Base-by-base conservation (phyloP, 2,888 invertebrate genomes). In the Rhagonycha lutea region DNA sequence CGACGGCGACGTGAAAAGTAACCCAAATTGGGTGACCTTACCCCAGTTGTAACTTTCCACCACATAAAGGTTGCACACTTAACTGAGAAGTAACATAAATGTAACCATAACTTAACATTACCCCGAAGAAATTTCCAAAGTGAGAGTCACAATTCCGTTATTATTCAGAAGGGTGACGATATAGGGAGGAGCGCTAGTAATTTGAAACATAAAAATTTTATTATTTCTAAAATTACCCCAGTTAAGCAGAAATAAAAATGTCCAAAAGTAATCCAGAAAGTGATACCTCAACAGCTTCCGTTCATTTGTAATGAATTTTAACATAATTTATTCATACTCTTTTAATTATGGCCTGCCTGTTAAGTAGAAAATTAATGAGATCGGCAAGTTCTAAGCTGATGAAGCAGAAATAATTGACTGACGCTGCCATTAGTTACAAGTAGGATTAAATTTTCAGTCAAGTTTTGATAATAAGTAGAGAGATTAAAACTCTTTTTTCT, bases 291-390 rank as follows among this genome's bases (percentile, higher is more conserved):
- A 77, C 73, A 61, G 68, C 77, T 73, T 73, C 71, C 74, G 60
- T 68, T 69, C 72, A 82, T 82, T 81, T 81, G 79, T 78, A 80
- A 77, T 80, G 82, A 81, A 82, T 79, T 78, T 78, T 69, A 78
- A 75, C 80, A 81, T 81, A 81, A 80, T 80, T 83, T 82, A 83
- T 83, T 81, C 80, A 81, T 80, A 81, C 80, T 80, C 78, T 80
- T 81, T 83, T 83, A 83, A 83, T 83, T 83, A 83, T 78, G 79
- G 79, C 80, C 73, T 73, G 77, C 79, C 80, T 75, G 78, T 80
- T 80, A 80, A 78, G 78, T 78, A 69, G 75, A 78, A 78, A 82
- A 81, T 80, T 82, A 81, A 82, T 77, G 81, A 82, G 81, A 80
- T 83, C 81, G 77, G 80, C 80, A 79, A 75, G 73, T 76, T 79